phyloP scores from a whole-genome alignment of 1,140 invertebrate genomes.

The Patella vulgata region DNA sequence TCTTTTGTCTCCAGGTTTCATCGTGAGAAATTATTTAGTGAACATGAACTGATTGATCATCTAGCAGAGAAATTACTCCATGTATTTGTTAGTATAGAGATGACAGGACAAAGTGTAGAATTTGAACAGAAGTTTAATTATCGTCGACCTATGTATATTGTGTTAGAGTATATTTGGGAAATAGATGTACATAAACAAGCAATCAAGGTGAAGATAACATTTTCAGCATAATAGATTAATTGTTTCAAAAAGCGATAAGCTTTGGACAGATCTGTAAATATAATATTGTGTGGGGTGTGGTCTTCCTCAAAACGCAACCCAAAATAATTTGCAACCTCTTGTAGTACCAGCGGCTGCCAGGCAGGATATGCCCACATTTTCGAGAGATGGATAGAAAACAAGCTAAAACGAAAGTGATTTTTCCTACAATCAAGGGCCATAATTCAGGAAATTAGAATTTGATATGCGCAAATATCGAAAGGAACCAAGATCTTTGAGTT shows the following conservation, averaged over 20 bases:
- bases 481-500: too few species aligned
- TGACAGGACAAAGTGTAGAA: conserved; percentile 94
- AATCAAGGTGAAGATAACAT: conserved; percentile 74
- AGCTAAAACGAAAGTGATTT: too few species aligned
- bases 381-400: too few species aligned
- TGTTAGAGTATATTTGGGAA: conserved; percentile 93
- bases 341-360: too few species aligned
- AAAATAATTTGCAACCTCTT: too few species aligned
- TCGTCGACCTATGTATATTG: conserved; percentile 91
- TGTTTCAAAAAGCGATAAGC: too few species aligned
- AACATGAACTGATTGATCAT: conserved; percentile 78
- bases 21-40: conserved; percentile 80
- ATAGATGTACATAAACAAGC: conserved; percentile 69
- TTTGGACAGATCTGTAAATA: too few species aligned
- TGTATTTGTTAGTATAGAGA: conserved; percentile 96
- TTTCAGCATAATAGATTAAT: too few species aligned
- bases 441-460: not conserved
- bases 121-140: conserved; percentile 99
- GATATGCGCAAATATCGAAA: too few species aligned
- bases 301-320: too few species aligned
- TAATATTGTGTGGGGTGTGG: too few species aligned
- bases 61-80: conserved; percentile 81
- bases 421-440: not conserved
- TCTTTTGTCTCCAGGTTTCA: conserved; percentile 68
- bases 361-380: too few species aligned